Evolutionary conservation across 2,888 invertebrate genomes (phyloP), one percentile per base, ranked within the genome.

Genomic region (Ernsta delagoae): DNA sequence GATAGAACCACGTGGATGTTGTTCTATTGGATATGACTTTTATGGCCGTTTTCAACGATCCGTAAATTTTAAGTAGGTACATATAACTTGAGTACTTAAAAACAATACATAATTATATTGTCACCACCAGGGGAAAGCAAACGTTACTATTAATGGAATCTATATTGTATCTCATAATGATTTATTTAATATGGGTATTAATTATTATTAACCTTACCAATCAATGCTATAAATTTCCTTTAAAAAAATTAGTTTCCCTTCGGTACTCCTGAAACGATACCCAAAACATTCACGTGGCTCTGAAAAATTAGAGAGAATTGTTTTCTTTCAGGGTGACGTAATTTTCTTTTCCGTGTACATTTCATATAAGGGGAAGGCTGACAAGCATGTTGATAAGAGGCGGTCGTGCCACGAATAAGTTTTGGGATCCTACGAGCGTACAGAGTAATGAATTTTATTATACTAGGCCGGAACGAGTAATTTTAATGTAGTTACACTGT

Each of bases 301-400:
- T 45, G 59, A 63, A 61, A 68, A 68, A 57, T 68, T 68, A 50
- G 57, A 6, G 16, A 57, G 43, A 69, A 53, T 69, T 69, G 68
- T 63, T 69, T 69, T 68, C 62, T 43, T 69, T 63, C 53, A 41
- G 57, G 57, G 62, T 62, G 68, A 68, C 62, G 68, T 68, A 68
- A 68, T 68, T 68, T 62, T 68, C 62, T 68, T 57, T 59, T 62
- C 56, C 68, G 68, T 68, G 63, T 69, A 69, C 68, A 69, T 69
- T 63, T 69, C 68, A 69, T 69, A 69, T 69, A 63, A 63, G 68
- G 50, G 68, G 45, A 50, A 59, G 34, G 39, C 68, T 59, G 68
- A 69, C 63, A 69, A 59, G 68, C 68, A 69, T 69, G 62, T 59
- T 69, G 62, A 68, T 68, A 68, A 57, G 67, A 54, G n/a, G 39